A percentile compares a stretch with the other conserved stretches of the same genome.
Conservation (phyloP, 2,888 invertebrate genomes). For the Amiota minor region DNA sequence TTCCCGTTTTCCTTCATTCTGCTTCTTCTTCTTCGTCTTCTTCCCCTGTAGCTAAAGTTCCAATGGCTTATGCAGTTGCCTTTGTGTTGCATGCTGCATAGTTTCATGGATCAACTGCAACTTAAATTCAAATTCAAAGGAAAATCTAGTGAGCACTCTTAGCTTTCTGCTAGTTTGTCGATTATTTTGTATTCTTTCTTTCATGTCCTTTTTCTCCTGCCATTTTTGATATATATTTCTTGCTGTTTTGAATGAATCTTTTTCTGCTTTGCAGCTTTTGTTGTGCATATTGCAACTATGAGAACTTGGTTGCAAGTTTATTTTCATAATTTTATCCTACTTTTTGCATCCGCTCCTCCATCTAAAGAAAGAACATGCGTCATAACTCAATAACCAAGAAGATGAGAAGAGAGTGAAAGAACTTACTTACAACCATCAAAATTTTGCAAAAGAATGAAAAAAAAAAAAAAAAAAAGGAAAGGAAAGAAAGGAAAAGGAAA, state of each 20-base stretch:
- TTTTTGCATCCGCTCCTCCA: constrained; percentile 36
- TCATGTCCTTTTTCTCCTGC: neutral
- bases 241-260: neutral
- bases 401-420: constrained; percentile 23
- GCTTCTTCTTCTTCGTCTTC: too few relatives aligned
- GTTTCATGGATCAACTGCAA: constrained; percentile 64
- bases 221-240: neutral
- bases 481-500: too few relatives aligned
- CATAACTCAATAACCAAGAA: constrained; percentile 65
- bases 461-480: constrained; percentile 31
- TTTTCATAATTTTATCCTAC: neutral
- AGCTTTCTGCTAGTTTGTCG: constrained; percentile 10
- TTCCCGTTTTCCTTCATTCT: too few relatives aligned
- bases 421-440: constrained; percentile 25
- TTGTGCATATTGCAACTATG: constrained; percentile 25
- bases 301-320: constrained; percentile 25
- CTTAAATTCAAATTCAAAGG: constrained; percentile 53
- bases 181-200: constrained; percentile 6
- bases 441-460: constrained; percentile 25
- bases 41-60: too few relatives aligned
- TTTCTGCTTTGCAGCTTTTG: constrained; percentile 22
- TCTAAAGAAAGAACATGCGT: constrained; percentile 49
- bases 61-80: too few relatives aligned
- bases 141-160: constrained; percentile 38
- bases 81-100: constrained; percentile 53